A percentile compares a stretch with the other conserved stretches of the same genome.
Evolutionary conservation across 2,113 vertebrate species (phyloP).

Genomic region (Mesoclemmys tuberculata): DNA sequence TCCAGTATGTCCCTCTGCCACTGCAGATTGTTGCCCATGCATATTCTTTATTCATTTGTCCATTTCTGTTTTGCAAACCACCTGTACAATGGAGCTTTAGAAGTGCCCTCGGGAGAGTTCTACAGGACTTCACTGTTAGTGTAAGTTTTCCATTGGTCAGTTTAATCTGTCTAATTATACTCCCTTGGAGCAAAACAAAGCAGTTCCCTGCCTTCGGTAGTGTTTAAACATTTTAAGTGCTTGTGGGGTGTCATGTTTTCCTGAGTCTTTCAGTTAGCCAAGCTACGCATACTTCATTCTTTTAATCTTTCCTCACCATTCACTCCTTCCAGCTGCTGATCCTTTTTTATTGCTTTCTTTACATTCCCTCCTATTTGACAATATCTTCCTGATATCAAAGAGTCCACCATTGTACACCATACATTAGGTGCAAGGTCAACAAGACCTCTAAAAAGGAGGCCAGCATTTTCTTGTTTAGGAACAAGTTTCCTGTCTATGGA

Average conservation of each 20-base stretch:
- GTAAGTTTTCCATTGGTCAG: background rate
- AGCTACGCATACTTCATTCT: fast-evolving
- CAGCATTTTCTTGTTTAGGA: background rate
- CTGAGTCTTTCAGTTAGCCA: background rate
- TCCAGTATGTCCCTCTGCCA: background rate
- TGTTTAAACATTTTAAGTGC: background rate
- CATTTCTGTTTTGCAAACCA: background rate
- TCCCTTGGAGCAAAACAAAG: fast-evolving
- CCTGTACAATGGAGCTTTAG: background rate
- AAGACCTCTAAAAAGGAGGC: no score
- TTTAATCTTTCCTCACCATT: fast-evolving
- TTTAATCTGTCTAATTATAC: background rate
- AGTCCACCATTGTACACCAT: background rate
- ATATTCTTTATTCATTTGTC: background rate
- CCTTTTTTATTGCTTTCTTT: background rate
- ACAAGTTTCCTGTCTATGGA: background rate
- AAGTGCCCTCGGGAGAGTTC: background rate
- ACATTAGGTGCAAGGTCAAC: background rate
- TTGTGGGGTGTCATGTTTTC: fast-evolving
- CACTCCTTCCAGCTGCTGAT: background rate
- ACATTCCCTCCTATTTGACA: background rate
- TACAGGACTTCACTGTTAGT: fast-evolving
- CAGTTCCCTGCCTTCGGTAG: background rate
- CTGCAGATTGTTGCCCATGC: background rate
- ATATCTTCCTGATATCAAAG: fast-evolving